A percentile compares a stretch with the other conserved stretches of the same genome.
Conservation (phyloP, 2,888 invertebrate genomes). For the Eulithis testata region DNA sequence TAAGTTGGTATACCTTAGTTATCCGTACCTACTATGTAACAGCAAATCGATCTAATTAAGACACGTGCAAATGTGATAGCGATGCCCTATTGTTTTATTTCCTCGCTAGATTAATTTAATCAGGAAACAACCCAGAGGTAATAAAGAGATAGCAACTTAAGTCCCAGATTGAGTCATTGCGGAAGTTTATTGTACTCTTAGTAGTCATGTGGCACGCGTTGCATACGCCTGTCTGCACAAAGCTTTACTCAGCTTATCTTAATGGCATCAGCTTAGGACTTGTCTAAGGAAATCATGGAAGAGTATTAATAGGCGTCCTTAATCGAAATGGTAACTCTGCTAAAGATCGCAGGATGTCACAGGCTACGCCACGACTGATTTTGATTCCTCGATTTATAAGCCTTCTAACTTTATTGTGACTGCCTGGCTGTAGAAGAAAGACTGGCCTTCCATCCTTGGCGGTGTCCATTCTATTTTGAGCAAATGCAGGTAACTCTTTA, state of each 20-base stretch:
- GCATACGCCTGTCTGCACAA: background rate
- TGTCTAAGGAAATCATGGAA: too few relatives aligned
- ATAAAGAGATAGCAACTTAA: constrained; percentile 20
- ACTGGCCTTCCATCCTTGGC: too few relatives aligned
- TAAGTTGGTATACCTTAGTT: too few relatives aligned
- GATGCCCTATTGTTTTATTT: constrained; percentile 23
- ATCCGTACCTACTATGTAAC: too few relatives aligned
- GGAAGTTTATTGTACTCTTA: constrained; percentile 5
- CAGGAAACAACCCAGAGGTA: constrained; percentile 13
- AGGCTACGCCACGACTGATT: too few relatives aligned
- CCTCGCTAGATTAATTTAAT: constrained; percentile 20
- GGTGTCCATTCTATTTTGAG: too few relatives aligned
- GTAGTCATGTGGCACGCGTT: background rate
- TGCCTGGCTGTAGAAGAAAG: too few relatives aligned
- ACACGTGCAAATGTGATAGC: constrained; percentile 4
- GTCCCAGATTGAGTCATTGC: constrained; percentile 7
- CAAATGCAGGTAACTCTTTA: too few relatives aligned
- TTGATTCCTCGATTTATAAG: too few relatives aligned
- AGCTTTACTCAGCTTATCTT: background rate
- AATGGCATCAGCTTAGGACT: too few relatives aligned
- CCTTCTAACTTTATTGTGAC: too few relatives aligned
- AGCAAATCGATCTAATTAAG: constrained; percentile 16
- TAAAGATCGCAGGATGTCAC: background rate
- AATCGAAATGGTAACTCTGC: background rate
- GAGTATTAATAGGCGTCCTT: too few relatives aligned